These are phyloP conservation scores for Macrosiphum euphorbiae DNA, from an alignment of 2,888 invertebrate genomes.

Conservation along the genomic window DNA sequence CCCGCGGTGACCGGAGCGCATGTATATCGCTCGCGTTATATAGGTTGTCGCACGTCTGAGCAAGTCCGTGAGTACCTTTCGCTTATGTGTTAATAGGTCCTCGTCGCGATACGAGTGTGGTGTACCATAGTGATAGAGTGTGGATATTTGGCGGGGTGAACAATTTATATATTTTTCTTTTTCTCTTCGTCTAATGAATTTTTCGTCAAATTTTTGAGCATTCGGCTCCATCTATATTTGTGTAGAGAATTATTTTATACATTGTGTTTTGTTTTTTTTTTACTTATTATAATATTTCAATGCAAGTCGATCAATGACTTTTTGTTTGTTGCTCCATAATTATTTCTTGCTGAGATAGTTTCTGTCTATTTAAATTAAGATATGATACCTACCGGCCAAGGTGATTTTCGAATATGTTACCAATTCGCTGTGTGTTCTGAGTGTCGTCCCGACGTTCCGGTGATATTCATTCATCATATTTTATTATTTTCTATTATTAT, in stretches of 20 bases:
- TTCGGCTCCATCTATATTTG: not conserved
- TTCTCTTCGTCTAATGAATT: not conserved
- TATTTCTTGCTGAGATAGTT: not conserved
- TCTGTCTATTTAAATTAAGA: not conserved
- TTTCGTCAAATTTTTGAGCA: not conserved
- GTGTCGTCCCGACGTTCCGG: too few species aligned
- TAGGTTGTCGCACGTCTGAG: too few species aligned
- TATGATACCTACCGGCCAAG: not conserved
- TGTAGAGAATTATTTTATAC: too few species aligned
- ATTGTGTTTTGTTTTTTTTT: not conserved
- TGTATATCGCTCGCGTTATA: too few species aligned
- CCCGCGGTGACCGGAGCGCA: too few species aligned
- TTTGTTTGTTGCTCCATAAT: not conserved
- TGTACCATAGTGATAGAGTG: not conserved
- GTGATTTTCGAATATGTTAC: not conserved
- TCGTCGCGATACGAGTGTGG: not conserved
- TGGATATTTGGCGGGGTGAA: not conserved
- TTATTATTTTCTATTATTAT: too few species aligned
- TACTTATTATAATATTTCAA: not conserved
- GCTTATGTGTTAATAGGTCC: too few species aligned
- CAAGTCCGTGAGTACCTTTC: too few species aligned
- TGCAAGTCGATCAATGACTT: not conserved
- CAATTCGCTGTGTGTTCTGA: not conserved
- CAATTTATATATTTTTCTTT: not conserved
- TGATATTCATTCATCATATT: too few species aligned